Evolutionary conservation across 2,888 invertebrate genomes (phyloP).

Genomic region (Eilema depressum): DNA sequence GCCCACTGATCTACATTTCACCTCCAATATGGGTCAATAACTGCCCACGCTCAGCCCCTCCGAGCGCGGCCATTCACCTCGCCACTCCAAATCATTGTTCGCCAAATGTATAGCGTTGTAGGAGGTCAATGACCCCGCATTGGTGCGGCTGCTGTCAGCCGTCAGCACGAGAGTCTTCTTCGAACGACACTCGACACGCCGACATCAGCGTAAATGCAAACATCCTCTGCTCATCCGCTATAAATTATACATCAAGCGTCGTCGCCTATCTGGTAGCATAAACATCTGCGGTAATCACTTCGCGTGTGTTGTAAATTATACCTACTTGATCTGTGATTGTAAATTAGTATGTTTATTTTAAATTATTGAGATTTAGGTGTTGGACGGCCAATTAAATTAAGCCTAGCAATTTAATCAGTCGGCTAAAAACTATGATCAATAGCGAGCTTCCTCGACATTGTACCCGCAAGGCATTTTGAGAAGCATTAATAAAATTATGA

Average conservation of each 20-base stretch:
- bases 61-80: slow-evolving; percentile 85
- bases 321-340: slow-evolving; percentile 11
- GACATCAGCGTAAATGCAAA: slow-evolving; percentile 71
- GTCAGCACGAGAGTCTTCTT: slow-evolving; percentile 71
- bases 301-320: slow-evolving; percentile 17
- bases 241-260: slow-evolving; percentile 45
- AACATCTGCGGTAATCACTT: slow-evolving; percentile 46
- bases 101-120: slow-evolving; percentile 84
- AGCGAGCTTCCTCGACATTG: neutral
- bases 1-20: slow-evolving; percentile 88
- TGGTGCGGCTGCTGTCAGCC: slow-evolving; percentile 74
- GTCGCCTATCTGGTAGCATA: slow-evolving; percentile 44
- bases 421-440: neutral
- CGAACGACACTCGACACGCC: slow-evolving; percentile 81
- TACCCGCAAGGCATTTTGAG: neutral
- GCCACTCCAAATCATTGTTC: slow-evolving; percentile 87
- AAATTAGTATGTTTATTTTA: slow-evolving; percentile 8
- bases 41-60: slow-evolving; percentile 86
- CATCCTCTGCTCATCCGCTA: slow-evolving; percentile 69
- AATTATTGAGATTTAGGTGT: neutral
- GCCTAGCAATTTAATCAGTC: neutral
- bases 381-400: neutral
- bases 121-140: slow-evolving; percentile 75
- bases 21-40: slow-evolving; percentile 87
- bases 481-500: neutral